A percentile compares a stretch with the other conserved stretches of the same genome.
These are phyloP conservation scores for Molossus alvarezi DNA, from an alignment of 2,797 vertebrate genomes.

Conservation along the genomic window DNA sequence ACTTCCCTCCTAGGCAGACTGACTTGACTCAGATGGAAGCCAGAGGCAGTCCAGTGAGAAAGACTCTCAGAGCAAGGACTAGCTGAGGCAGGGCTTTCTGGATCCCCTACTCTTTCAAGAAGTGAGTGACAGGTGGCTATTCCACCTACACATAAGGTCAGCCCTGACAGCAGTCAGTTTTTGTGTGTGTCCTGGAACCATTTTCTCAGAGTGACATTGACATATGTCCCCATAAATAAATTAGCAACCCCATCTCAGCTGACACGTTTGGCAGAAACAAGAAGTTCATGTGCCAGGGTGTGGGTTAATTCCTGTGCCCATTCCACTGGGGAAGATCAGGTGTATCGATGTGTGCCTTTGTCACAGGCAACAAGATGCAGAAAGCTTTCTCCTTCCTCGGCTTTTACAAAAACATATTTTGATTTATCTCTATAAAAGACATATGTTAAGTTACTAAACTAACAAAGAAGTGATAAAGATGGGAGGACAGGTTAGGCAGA, in stretches of 20 bases:
- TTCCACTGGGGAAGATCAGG: conserved; percentile 71
- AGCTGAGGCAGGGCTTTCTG: neutral
- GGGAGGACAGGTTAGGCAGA: neutral
- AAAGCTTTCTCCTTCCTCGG: conserved; percentile 14
- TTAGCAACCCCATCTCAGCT: conserved; percentile 82
- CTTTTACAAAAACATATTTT: conserved; percentile 56
- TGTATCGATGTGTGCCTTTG: conserved; percentile 39
- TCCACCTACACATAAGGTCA: conserved; percentile 67
- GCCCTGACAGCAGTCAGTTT: conserved; percentile 55
- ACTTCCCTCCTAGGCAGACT: neutral
- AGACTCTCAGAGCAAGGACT: neutral
- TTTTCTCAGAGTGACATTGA: conserved; percentile 84
- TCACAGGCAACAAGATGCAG: neutral
- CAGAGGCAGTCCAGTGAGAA: neutral
- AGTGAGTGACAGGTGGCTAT: conserved; percentile 56
- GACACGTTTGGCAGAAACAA: conserved; percentile 84
- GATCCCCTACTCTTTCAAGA: neutral
- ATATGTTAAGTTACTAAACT: conserved; percentile 40
- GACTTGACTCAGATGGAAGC: neutral
- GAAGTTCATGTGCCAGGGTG: conserved; percentile 78
- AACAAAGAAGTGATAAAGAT: conserved; percentile 49
- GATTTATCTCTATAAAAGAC: conserved; percentile 45
- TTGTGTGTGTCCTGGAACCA: conserved; percentile 66
- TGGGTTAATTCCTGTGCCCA: conserved; percentile 74
- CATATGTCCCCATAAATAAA: conserved; percentile 86